Evolutionary conservation across 2,113 vertebrate genomes (phyloP).

Genomic region (Lampris incognitus): DNA sequence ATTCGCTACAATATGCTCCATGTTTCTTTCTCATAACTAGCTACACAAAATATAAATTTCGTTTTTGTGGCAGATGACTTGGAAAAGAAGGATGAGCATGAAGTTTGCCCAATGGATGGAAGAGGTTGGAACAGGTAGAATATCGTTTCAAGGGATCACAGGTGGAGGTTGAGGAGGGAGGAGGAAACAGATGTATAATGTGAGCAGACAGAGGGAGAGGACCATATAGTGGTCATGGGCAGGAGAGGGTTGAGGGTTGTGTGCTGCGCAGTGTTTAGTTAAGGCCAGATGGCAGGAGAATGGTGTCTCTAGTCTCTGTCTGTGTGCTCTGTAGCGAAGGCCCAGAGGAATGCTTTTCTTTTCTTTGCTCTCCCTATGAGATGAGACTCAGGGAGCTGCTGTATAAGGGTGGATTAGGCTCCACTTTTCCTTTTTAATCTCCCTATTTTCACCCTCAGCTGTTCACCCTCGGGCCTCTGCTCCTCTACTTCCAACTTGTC

Average conservation of each 20-base stretch:
- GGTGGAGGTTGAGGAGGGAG: slow-evolving; percentile 1
- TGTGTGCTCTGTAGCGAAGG: slow-evolving; percentile 24
- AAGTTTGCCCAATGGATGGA: no score
- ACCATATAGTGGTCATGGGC: no score
- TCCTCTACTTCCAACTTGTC: slow-evolving; percentile 38
- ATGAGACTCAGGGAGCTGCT: slow-evolving; percentile 51
- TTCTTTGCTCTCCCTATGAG: slow-evolving; percentile 59
- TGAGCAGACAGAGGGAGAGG: no score
- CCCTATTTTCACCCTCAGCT: slow-evolving; percentile 67
- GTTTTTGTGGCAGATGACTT: no score
- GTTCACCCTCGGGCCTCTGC: slow-evolving; percentile 59
- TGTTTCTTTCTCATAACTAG: no score
- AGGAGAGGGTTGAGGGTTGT: background rate
- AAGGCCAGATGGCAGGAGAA: slow-evolving; percentile 70
- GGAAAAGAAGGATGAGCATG: no score
- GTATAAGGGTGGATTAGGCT: slow-evolving; percentile 74
- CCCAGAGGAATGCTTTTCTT: slow-evolving; percentile 67
- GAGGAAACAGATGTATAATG: background rate
- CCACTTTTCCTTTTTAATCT: slow-evolving; percentile 78
- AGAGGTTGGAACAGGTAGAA: no score
- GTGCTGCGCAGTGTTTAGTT: slow-evolving; percentile 63
- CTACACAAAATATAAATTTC: no score
- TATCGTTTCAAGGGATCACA: no score
- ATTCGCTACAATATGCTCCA: no score
- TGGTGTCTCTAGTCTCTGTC: slow-evolving; percentile 32